Percentiles rank a stretch among this genome's conserved stretches.
phyloP scores from a whole-genome alignment of 2,797 vertebrate genomes.

The Pogoniulus pusillus region DNA sequence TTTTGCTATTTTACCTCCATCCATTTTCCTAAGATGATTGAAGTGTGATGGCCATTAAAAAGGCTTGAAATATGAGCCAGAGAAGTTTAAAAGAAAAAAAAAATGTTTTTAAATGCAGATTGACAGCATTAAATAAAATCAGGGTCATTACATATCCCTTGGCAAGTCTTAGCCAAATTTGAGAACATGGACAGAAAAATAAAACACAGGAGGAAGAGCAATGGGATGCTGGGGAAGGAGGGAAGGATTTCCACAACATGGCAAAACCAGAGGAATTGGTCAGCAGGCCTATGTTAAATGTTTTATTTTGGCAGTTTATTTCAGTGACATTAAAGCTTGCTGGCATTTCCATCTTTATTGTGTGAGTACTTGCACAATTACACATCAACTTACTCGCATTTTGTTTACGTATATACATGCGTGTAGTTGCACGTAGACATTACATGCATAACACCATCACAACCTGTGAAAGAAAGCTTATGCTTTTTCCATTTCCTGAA shows the following conservation, averaged over 20 bases:
- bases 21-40: conserved; percentile 40
- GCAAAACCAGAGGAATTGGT: neutral
- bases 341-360: neutral
- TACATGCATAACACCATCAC: neutral
- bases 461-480: neutral
- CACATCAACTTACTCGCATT: neutral
- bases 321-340: neutral
- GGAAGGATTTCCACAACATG: neutral
- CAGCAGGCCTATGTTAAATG: neutral
- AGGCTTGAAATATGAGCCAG: neutral
- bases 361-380: neutral
- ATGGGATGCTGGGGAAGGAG: neutral
- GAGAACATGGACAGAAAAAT: neutral
- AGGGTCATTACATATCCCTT: neutral
- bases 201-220: neutral
- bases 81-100: neutral
- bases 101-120: neutral
- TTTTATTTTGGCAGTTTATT: neutral
- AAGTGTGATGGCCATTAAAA: neutral
- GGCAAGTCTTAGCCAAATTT: neutral
- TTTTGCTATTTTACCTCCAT: conserved; percentile 12
- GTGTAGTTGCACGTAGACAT: neutral
- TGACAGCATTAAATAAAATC: neutral
- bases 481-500: neutral
- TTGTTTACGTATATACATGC: rapidly evolving